phyloP scores from a whole-genome alignment of 2,113 vertebrate species.

The Colinus virginianus region DNA sequence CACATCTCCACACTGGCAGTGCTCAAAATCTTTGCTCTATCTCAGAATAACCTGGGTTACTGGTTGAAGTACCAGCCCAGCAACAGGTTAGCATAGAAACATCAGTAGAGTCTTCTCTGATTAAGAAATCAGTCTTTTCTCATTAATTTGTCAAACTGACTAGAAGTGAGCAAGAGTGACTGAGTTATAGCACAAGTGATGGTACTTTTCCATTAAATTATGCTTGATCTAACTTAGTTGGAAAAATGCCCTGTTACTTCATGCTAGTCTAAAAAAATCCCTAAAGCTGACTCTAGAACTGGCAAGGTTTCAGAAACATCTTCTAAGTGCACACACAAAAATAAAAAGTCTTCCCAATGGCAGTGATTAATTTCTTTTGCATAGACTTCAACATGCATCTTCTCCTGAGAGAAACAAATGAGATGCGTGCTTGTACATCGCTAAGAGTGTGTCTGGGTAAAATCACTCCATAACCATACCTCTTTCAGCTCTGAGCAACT shows the following conservation, averaged over 20 bases:
- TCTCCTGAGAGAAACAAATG: neutral
- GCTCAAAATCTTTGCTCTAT: neutral
- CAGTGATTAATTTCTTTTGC: constrained; percentile 10
- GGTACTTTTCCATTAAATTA: neutral
- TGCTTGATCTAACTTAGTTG: neutral
- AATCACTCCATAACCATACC: neutral
- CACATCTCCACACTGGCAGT: neutral
- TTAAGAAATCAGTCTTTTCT: neutral
- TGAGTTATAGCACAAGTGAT: neutral
- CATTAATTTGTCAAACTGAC: neutral
- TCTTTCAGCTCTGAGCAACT: neutral
- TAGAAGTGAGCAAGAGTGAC: neutral
- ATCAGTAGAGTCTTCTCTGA: neutral
- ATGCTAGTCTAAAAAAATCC: neutral
- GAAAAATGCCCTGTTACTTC: neutral
- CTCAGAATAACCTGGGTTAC: neutral
- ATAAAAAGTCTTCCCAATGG: neutral
- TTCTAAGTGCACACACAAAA: neutral
- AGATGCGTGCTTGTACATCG: neutral
- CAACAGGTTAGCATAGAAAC: neutral
- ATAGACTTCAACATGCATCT: neutral
- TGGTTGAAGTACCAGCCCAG: neutral
- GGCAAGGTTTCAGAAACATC: neutral
- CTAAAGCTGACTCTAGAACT: neutral
- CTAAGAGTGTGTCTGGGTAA: neutral